These are phyloP conservation scores for Elegia similella DNA, from an alignment of 2,888 invertebrate species.

Conservation along the genomic window DNA sequence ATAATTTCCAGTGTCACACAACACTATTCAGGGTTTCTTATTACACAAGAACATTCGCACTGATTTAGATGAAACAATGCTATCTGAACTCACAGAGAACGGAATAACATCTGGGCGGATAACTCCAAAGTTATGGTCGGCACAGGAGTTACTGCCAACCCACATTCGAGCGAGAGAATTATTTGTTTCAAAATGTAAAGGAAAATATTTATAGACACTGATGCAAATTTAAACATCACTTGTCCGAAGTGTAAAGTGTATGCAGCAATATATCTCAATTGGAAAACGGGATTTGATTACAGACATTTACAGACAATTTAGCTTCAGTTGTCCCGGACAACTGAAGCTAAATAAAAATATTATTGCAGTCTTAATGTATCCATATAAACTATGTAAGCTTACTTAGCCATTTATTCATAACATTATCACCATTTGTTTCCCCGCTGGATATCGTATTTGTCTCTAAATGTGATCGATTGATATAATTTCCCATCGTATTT, in stretches of 20 bases:
- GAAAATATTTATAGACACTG: slow-evolving; percentile 20
- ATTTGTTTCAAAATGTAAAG: slow-evolving; percentile 1
- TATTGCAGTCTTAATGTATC: neutral
- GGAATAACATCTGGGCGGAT: neutral
- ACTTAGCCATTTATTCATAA: neutral
- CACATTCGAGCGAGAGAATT: no score
- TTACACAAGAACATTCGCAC: neutral
- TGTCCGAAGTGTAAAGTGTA: no score
- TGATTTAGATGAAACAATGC: neutral
- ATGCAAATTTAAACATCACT: slow-evolving; percentile 29
- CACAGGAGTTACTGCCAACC: no score
- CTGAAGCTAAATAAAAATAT: no score
- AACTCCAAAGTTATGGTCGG: no score
- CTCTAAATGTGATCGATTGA: slow-evolving; percentile 14
- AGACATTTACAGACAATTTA: no score
- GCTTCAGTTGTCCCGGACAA: no score
- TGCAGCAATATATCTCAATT: no score
- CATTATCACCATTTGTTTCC: neutral
- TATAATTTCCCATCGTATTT: slow-evolving; percentile 29
- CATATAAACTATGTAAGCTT: neutral
- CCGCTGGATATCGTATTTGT: neutral
- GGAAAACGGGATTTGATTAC: no score
- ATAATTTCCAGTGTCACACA: neutral
- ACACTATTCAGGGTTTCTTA: no score
- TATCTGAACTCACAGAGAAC: neutral